Evolutionary conservation across 2,797 vertebrate species (phyloP), one percentile per base, ranked within the genome.

Genomic region (Diplodus sargus): DNA sequence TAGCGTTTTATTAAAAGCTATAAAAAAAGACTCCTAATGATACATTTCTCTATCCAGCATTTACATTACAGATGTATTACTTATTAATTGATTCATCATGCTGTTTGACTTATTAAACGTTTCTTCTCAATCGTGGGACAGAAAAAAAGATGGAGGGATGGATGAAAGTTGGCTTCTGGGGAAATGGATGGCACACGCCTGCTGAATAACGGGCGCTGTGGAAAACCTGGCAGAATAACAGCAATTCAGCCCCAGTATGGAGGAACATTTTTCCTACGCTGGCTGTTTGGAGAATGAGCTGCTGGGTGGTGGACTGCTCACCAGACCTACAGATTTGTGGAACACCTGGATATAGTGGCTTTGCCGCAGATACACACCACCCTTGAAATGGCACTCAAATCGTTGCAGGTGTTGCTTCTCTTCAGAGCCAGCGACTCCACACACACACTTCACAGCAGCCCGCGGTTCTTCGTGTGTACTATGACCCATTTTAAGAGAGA

Each of bases 31-130:
- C 75, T 87, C 45, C 53, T 82, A 85, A 85, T 86, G 78, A 88
- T 86, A 77, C 23, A 90, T 84, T 85, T 84, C 64, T 89, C 61
- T 79, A 58, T 74, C 79, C 71, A 62, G 73, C 54, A 53, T 85
- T 91, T 70, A 34, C 72, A 81, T 87, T 82, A 76, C 78, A 78
- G 70, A 91, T 83, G 83, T 61, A 76, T 87, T 77, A 79, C 83
- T 89, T 92, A 87, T 91, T 89, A 87, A 91, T 85, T 87, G 80
- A 90, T 91, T 89, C 85, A 87, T 87, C 51, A 39, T 88, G 84
- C 77, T 61, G 64, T 82, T 87, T 82, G 48, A 87, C 67, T 84
- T 86, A 79, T 84, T 87, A 83, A 84, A 86, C 39, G 30, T 81
- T 78, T 86, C 72, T 76, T 47, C 57, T 87, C 54, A 66, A 83